Conservation (phyloP, 2,113 vertebrate species). For the Xyliphius kryptos region DNA sequence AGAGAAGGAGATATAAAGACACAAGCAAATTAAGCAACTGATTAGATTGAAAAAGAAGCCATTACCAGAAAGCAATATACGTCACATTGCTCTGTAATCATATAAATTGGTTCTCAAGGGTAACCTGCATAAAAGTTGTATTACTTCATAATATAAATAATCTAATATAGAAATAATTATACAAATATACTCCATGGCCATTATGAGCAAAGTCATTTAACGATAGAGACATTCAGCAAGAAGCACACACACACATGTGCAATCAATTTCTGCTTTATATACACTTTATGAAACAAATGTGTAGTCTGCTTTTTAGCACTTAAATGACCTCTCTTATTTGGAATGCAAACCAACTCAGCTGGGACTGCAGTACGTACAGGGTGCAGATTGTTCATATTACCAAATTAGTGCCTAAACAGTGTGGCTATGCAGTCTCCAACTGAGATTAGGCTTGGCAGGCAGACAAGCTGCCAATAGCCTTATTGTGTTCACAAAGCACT, state of each 20-base stretch:
- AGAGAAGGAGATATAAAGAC: slow-evolving; percentile 23
- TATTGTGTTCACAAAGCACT: slow-evolving; percentile 21
- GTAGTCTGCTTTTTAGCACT: slow-evolving; percentile 34
- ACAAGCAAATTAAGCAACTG: neutral
- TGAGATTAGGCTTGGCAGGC: slow-evolving; percentile 38
- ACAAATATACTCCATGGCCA: slow-evolving; percentile 10
- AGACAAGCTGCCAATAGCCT: slow-evolving; percentile 32
- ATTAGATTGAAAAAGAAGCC: too few species aligned
- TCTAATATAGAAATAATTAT: slow-evolving; percentile 12
- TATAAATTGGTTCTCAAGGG: neutral
- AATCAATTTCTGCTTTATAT: slow-evolving; percentile 41
- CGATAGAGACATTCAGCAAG: slow-evolving; percentile 36
- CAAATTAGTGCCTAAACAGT: slow-evolving; percentile 43
- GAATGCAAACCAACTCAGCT: slow-evolving; percentile 45
- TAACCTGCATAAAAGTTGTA: neutral
- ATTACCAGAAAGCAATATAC: neutral
- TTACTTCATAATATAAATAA: slow-evolving; percentile 4
- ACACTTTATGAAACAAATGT: slow-evolving; percentile 43
- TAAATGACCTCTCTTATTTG: slow-evolving; percentile 44
- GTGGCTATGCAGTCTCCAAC: slow-evolving; percentile 37
- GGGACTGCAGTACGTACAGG: slow-evolving; percentile 25
- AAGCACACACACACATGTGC: slow-evolving; percentile 34
- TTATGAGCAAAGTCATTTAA: slow-evolving; percentile 20
- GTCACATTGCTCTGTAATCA: neutral
- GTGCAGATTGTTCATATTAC: slow-evolving; percentile 44